A percentile compares a stretch with the other conserved stretches of the same genome.
Evolutionary conservation across 2,113 vertebrate genomes (phyloP).

Genomic region (Oreotrochilus melanogaster): DNA sequence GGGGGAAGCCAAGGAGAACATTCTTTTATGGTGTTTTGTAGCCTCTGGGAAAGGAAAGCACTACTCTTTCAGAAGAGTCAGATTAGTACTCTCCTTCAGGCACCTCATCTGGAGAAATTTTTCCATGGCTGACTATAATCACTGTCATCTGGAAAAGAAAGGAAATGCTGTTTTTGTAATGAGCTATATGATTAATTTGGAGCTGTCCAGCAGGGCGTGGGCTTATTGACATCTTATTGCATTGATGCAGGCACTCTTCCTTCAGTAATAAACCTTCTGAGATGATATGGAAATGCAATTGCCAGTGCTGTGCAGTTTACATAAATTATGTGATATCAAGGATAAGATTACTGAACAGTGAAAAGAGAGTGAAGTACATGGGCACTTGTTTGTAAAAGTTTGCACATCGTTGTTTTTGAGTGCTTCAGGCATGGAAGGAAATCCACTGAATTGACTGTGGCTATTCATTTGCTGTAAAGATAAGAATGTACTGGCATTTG

Average conservation of each 20-base stretch:
- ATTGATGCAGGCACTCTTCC: neutral
- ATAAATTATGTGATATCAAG: neutral
- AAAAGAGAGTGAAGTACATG: neutral
- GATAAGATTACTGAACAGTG: neutral
- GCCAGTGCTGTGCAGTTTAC: neutral
- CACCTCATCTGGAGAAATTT: constrained; percentile 67
- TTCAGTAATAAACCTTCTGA: neutral
- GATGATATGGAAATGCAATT: neutral
- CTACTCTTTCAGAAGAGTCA: constrained; percentile 55
- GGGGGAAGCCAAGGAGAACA: constrained; percentile 44
- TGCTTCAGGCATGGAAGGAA: neutral
- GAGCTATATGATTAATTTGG: constrained; percentile 51
- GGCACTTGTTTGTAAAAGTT: neutral
- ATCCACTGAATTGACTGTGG: neutral
- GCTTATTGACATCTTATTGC: constrained; percentile 15
- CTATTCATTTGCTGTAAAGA: neutral
- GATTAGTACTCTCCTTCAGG: constrained; percentile 46
- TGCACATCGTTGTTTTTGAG: neutral
- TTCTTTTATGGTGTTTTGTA: constrained; percentile 37
- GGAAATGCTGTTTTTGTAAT: constrained; percentile 45
- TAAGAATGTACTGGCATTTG: neutral
- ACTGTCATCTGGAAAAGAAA: constrained; percentile 55
- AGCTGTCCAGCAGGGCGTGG: constrained; percentile 46
- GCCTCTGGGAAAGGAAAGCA: constrained; percentile 58
- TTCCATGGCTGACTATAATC: constrained; percentile 59